These are phyloP conservation scores for Zaprionus gabonicus DNA, from an alignment of 1,140 invertebrate genomes.

Conservation along the genomic window DNA sequence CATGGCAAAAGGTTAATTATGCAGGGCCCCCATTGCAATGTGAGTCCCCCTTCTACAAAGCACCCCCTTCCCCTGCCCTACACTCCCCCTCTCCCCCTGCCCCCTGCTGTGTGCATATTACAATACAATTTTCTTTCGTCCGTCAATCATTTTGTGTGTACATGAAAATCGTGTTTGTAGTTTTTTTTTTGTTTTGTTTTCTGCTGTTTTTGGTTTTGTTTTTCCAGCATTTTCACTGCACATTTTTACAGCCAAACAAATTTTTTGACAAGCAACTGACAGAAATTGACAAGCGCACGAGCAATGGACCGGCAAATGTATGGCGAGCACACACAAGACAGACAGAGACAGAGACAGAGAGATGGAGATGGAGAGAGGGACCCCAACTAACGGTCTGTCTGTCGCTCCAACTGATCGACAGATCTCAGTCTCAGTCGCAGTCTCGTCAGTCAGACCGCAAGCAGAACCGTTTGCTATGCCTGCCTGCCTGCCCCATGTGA, in stretches of 20 bases:
- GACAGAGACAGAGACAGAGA: neutral
- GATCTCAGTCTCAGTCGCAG: constrained; percentile 7
- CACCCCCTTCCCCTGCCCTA: neutral
- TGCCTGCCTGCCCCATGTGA: constrained; percentile 42
- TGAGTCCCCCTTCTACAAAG: neutral
- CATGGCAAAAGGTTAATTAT: constrained; percentile 75
- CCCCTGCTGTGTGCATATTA: constrained; percentile 24
- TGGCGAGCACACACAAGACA: constrained; percentile 23
- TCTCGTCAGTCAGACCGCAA: constrained; percentile 32
- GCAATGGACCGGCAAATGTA: constrained; percentile 64
- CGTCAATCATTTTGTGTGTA: constrained; percentile 65
- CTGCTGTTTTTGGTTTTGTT: constrained; percentile 28
- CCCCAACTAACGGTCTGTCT: neutral
- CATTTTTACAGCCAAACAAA: constrained; percentile 77
- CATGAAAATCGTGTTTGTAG: constrained; percentile 78
- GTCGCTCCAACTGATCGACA: constrained; percentile 5
- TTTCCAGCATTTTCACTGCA: constrained; percentile 72
- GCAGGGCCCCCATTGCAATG: constrained; percentile 37
- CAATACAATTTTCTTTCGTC: constrained; percentile 53
- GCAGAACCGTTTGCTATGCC: constrained; percentile 45
- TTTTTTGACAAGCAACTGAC: constrained; percentile 83
- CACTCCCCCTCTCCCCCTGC: neutral
- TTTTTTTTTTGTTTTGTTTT: constrained; percentile 43
- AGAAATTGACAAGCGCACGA: constrained; percentile 80
- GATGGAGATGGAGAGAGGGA: neutral